phyloP scores from a whole-genome alignment of 2,113 vertebrate species.

The Thamnophis sirtalis region DNA sequence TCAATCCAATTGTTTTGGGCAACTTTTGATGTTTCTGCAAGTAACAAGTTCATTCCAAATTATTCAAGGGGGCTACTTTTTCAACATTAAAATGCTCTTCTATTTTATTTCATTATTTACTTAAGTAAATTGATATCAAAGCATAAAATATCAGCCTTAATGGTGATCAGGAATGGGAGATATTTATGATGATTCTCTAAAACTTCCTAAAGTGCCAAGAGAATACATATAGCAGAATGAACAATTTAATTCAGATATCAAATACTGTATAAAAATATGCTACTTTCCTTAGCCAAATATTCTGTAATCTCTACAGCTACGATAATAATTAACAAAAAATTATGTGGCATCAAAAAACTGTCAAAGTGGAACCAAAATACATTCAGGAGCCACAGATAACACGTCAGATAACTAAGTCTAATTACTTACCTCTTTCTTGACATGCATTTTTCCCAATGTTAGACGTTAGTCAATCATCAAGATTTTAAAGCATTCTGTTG shows the following conservation, averaged over 20 bases:
- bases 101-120: background rate
- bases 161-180: background rate
- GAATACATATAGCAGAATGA: background rate
- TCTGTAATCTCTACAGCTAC: background rate
- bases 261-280: background rate
- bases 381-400: background rate
- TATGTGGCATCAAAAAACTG: background rate
- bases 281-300: background rate
- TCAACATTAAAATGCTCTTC: background rate
- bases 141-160: background rate
- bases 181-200: background rate
- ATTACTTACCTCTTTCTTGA: conserved; percentile 30
- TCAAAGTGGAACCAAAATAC: background rate
- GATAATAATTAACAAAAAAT: background rate
- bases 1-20: background rate
- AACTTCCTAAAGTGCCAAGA: background rate
- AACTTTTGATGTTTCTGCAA: background rate
- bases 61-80: background rate
- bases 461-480: conserved; percentile 10
- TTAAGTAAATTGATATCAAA: background rate
- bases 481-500: background rate
- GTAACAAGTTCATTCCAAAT: background rate
- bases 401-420: background rate
- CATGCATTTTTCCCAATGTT: background rate
- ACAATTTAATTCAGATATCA: background rate